Evolutionary conservation across 2,113 vertebrate genomes (phyloP).

Genomic region (Centropristis striata): DNA sequence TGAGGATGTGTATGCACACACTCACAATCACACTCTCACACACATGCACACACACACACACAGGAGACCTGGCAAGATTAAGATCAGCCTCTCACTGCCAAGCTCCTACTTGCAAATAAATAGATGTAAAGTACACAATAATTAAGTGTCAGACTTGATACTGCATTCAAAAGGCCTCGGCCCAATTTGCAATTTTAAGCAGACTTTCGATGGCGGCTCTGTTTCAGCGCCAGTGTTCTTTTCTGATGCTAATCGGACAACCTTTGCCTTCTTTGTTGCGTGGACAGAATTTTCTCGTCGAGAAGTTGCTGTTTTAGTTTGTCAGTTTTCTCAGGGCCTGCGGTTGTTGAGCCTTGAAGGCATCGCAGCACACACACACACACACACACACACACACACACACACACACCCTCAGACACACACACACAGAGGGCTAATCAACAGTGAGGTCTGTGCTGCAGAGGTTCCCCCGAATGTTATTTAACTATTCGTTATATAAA

Average conservation of each 20-base stretch:
- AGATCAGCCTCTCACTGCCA: conserved; percentile 45
- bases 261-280: conserved; percentile 37
- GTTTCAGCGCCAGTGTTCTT: conserved; percentile 25
- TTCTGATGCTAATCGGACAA: conserved; percentile 55
- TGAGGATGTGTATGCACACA: not conserved
- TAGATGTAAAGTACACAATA: conserved; percentile 55
- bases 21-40: conserved; percentile 10
- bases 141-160: conserved; percentile 58
- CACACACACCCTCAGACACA: not conserved
- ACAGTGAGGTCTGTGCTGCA: not conserved
- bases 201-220: conserved; percentile 19
- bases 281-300: conserved; percentile 9
- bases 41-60: not conserved
- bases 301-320: conserved; percentile 20
- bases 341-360: conserved; percentile 6
- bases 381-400: not conserved
- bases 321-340: conserved; percentile 10
- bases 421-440: not conserved
- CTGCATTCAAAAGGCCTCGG: conserved; percentile 34
- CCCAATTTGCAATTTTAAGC: conserved; percentile 56
- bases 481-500: no score
- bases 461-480: no score
- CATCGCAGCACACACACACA: not conserved
- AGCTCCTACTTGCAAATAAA: conserved; percentile 23
- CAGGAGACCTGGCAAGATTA: conserved; percentile 27